Evolutionary conservation across 2,113 vertebrate species (phyloP).

Genomic region (Oryzias javanicus): DNA sequence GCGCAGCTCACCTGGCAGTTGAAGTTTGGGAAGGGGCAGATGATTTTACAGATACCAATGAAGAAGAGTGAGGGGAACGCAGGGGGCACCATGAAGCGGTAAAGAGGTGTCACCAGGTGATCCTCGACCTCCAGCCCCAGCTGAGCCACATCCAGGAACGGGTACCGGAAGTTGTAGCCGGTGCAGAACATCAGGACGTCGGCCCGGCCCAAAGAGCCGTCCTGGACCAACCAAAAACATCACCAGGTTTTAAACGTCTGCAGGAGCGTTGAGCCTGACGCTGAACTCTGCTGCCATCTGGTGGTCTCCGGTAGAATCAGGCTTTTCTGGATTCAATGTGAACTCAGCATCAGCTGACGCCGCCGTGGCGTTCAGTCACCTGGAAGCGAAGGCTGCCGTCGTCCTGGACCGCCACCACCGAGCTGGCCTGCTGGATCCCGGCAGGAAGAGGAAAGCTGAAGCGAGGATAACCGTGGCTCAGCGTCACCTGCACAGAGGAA

Average conservation of each 20-base stretch:
- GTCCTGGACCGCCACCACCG: slow-evolving; percentile 50
- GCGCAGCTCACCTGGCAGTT: slow-evolving; percentile 73
- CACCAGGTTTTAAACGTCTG: neutral
- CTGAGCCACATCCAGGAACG: slow-evolving; percentile 62
- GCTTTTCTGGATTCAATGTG: too few relatives aligned
- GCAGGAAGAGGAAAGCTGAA: slow-evolving; percentile 59
- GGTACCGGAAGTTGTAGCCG: slow-evolving; percentile 79
- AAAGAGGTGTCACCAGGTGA: slow-evolving; percentile 72
- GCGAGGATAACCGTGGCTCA: slow-evolving; percentile 68
- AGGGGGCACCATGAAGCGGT: slow-evolving; percentile 73
- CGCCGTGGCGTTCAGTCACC: slow-evolving; percentile 35
- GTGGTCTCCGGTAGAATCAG: too few relatives aligned
- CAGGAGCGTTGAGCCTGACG: too few relatives aligned
- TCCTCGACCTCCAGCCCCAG: slow-evolving; percentile 68
- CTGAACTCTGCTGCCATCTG: too few relatives aligned
- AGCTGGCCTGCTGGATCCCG: slow-evolving; percentile 59
- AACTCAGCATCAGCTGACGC: too few relatives aligned
- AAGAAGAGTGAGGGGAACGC: slow-evolving; percentile 77
- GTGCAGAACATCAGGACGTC: slow-evolving; percentile 81
- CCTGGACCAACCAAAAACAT: slow-evolving; percentile 35
- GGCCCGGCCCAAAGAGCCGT: slow-evolving; percentile 50
- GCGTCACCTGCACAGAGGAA: slow-evolving; percentile 60
- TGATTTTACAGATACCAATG: slow-evolving; percentile 76
- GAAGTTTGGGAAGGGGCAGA: slow-evolving; percentile 81
- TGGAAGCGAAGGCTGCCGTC: slow-evolving; percentile 65